These are phyloP conservation scores for Gonatopus flavifemur DNA, from an alignment of 1,140 invertebrate species.

Conservation along the genomic window DNA sequence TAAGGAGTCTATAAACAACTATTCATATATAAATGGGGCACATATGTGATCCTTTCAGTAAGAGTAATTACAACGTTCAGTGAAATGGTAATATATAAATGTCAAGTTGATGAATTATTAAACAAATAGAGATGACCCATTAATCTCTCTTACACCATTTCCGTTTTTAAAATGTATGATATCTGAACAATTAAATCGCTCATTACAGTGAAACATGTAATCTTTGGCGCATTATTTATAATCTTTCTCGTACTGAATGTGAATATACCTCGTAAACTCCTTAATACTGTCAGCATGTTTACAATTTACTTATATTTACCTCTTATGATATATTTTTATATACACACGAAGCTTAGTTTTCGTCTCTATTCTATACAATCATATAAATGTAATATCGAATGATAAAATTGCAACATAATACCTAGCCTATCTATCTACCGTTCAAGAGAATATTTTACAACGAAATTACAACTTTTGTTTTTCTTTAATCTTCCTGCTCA, in stretches of 20 bases:
- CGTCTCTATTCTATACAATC: slow-evolving; percentile 55
- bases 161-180: slow-evolving; percentile 13
- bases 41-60: slow-evolving; percentile 27
- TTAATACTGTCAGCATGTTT: slow-evolving; percentile 47
- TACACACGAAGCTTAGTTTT: slow-evolving; percentile 52
- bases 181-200: slow-evolving; percentile 17
- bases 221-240: slow-evolving; percentile 31
- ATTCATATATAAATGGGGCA: slow-evolving; percentile 28
- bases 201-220: slow-evolving; percentile 19
- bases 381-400: slow-evolving; percentile 54
- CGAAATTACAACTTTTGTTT: slow-evolving; percentile 51
- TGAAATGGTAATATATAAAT: slow-evolving; percentile 17
- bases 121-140: slow-evolving; percentile 29
- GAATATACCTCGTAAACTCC: slow-evolving; percentile 45
- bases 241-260: slow-evolving; percentile 21
- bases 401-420: slow-evolving; percentile 57
- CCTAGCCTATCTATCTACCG: slow-evolving; percentile 50
- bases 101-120: slow-evolving; percentile 20
- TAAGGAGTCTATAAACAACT: slow-evolving; percentile 47
- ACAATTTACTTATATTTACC: slow-evolving; percentile 46
- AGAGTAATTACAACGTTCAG: slow-evolving; percentile 25
- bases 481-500: slow-evolving; percentile 26
- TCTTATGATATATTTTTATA: slow-evolving; percentile 53
- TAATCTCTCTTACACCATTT: slow-evolving; percentile 26
- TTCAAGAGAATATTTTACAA: slow-evolving; percentile 58